Base-by-base conservation (phyloP, 2,888 invertebrate species). In the Trissonchulus latispiculum region DNA sequence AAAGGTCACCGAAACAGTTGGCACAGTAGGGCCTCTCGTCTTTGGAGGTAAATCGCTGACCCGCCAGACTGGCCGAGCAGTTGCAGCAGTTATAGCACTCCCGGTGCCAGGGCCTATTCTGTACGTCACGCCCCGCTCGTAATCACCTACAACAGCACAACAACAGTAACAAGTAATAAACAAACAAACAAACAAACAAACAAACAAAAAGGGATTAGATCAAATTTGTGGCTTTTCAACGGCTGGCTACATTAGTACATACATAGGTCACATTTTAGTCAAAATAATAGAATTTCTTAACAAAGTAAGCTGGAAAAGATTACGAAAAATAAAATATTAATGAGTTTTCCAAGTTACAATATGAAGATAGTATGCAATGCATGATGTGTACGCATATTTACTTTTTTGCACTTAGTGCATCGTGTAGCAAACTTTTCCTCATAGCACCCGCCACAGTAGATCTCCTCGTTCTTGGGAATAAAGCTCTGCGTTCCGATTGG, bases 21-120 rank as follows among this genome's bases (percentile, higher is more conserved):
- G 95, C 96, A 87, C 99, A 99, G 87, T 95, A 99, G 1, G 99
- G 96, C 87, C 96, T 95, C 85, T 97, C 97, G 83, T 99, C 97
- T 83, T 94, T 91, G 79, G 94, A 94, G 76, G 96, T 95, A 88
- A 99, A 99, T 83, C 97, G 91, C 87, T 96, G 95, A 62, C 97
- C 97, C 72, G 97, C 96, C 84, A 99, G 88, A 80, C 93, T 93
- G 78, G 92, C 91, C 86, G 90, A 89, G 88, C 99, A 99, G 86
- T 96, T 89, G 81, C 93, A 94, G 89, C 99, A 99, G 75, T 93
- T 93, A 89, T 99, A 99, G 88, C 97, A 99, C 86, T 97, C 97
- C 81, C 95, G 90, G 86, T 99, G 99, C 95, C 96, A 99, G 78
- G 99, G 97, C 86, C 95, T 95, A 87, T 95, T 95, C 89, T 97